A percentile compares a stretch with the other conserved stretches of the same genome.
phyloP scores from a whole-genome alignment of 1,140 invertebrate species.

The Acromyrmex echinatior region DNA sequence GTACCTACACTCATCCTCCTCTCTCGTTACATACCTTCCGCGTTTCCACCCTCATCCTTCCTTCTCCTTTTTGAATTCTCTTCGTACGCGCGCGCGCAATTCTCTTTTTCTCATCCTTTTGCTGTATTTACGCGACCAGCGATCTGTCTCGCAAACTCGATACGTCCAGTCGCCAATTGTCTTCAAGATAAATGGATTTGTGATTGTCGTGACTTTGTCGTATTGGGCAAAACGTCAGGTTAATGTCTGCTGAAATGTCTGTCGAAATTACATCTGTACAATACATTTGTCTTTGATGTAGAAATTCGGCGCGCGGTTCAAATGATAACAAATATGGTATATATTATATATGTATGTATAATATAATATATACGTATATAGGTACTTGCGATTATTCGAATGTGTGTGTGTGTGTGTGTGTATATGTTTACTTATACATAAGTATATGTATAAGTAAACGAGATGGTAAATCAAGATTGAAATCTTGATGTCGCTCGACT shows the following conservation, averaged over 20 bases:
- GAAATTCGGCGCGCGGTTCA: too few relatives aligned
- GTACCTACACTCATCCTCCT: slow-evolving; percentile 73
- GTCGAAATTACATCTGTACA: too few relatives aligned
- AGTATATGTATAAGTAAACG: too few relatives aligned
- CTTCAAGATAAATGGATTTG: slow-evolving; percentile 41
- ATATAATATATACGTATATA: too few relatives aligned
- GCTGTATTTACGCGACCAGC: slow-evolving; percentile 32
- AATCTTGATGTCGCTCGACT: too few relatives aligned
- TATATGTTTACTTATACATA: too few relatives aligned
- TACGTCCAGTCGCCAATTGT: slow-evolving; percentile 18
- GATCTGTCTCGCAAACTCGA: slow-evolving; percentile 2
- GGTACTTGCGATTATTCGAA: too few relatives aligned
- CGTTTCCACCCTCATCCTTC: slow-evolving; percentile 52
- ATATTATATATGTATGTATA: too few relatives aligned
- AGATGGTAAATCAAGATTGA: too few relatives aligned
- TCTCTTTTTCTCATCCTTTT: slow-evolving; percentile 33
- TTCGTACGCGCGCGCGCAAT: slow-evolving; percentile 43
- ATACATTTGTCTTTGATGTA: too few relatives aligned
- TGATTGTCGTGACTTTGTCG: slow-evolving; percentile 23
- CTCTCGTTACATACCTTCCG: slow-evolving; percentile 32
- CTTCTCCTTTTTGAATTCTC: slow-evolving; percentile 34
- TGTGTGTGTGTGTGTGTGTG: too few relatives aligned
- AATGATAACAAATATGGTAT: too few relatives aligned
- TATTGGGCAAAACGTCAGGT: slow-evolving; percentile 8
- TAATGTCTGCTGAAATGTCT: not conserved